A percentile compares a stretch with the other conserved stretches of the same genome.
Evolutionary conservation across 2,888 invertebrate genomes (phyloP).

Genomic region (Torymus aiolomorphi): DNA sequence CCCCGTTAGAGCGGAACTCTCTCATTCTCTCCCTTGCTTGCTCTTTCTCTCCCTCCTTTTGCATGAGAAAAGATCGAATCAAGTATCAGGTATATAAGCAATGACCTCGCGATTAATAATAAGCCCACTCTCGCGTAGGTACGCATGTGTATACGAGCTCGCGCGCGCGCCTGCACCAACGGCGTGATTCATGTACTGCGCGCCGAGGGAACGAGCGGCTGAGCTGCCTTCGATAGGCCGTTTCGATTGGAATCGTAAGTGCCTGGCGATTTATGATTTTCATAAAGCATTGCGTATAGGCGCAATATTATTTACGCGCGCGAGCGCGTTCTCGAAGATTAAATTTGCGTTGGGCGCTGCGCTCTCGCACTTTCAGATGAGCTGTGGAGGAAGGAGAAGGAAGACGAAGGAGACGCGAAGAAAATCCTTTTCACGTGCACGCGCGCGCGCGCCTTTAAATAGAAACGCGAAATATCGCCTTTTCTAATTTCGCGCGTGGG

Average conservation of each 20-base stretch:
- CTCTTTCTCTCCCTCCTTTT: neutral
- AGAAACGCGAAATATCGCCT: constrained; percentile 49
- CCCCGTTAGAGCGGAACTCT: neutral
- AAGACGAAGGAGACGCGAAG: constrained; percentile 11
- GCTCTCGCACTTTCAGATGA: neutral
- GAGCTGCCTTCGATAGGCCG: constrained; percentile 41
- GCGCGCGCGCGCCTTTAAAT: constrained; percentile 22
- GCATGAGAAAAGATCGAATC: constrained; percentile 47
- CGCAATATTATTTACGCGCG: constrained; percentile 35
- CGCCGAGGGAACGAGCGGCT: constrained; percentile 19
- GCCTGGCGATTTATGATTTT: constrained; percentile 57
- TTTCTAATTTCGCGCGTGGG: constrained; percentile 52
- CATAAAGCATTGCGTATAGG: constrained; percentile 52
- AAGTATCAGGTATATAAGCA: constrained; percentile 44
- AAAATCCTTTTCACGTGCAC: constrained; percentile 16
- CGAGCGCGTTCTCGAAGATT: constrained; percentile 23
- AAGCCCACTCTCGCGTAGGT: constrained; percentile 47
- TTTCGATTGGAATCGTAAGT: constrained; percentile 58
- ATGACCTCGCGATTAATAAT: constrained; percentile 56
- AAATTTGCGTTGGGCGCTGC: constrained; percentile 24
- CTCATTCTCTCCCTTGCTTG: neutral
- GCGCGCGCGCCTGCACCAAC: constrained; percentile 6
- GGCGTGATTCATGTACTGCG: constrained; percentile 53
- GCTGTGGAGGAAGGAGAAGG: neutral
- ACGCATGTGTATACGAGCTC: constrained; percentile 2